Evolutionary conservation across 1,140 invertebrate genomes (phyloP).

Genomic region (Campoletis sonorensis): DNA sequence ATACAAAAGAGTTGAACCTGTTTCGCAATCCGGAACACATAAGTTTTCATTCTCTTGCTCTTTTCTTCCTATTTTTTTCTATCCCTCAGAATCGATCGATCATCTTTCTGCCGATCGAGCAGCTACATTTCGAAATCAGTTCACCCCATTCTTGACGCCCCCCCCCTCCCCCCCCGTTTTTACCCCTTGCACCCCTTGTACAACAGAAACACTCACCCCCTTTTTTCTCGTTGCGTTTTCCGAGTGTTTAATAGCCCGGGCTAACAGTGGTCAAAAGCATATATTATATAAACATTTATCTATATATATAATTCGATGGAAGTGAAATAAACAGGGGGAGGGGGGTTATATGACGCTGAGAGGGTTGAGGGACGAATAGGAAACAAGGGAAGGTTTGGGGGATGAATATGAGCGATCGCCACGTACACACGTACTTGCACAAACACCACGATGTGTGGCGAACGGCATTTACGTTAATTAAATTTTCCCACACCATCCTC

Average conservation of each 20-base stretch:
- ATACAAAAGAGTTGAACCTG: background rate
- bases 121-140: constrained; percentile 29
- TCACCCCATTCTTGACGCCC: background rate
- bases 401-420: constrained; percentile 76
- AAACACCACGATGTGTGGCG: constrained; percentile 63
- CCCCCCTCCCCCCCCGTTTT: no score
- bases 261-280: constrained; percentile 45
- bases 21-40: background rate
- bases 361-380: constrained; percentile 49
- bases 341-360: background rate
- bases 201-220: constrained; percentile 45
- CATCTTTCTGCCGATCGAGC: background rate
- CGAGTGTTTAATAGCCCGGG: constrained; percentile 65
- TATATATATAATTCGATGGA: background rate
- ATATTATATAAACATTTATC: constrained; percentile 4
- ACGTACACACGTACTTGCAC: constrained; percentile 58
- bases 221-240: constrained; percentile 50
- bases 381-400: constrained; percentile 52
- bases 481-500: constrained; percentile 71
- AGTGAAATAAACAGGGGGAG: background rate
- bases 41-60: background rate
- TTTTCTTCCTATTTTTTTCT: background rate
- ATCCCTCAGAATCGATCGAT: constrained; percentile 5
- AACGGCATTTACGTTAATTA: constrained; percentile 77
- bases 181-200: background rate